A percentile compares a stretch with the other conserved stretches of the same genome.
phyloP scores from a whole-genome alignment of 2,113 vertebrate genomes.

The Eurypyga helias region DNA sequence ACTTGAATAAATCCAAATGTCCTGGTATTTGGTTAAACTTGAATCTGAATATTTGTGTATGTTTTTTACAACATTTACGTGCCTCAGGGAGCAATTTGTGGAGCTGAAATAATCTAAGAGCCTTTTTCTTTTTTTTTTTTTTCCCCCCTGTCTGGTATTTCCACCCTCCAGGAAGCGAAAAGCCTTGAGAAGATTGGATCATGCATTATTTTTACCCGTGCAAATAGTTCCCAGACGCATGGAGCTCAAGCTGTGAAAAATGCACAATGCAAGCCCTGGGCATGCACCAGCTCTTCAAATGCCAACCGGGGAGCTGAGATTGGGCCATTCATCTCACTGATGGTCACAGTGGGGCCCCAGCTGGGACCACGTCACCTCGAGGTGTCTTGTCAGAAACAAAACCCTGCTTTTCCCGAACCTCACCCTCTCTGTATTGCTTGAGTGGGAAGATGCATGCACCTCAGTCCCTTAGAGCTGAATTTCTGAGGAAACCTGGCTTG shows the following conservation, averaged over 20 bases:
- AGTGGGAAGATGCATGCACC: neutral
- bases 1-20: slow-evolving; percentile 45
- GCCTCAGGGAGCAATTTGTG: slow-evolving; percentile 54
- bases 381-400: neutral
- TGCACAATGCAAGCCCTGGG: neutral
- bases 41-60: slow-evolving; percentile 45
- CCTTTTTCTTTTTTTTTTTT: too few relatives aligned
- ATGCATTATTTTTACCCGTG: slow-evolving; percentile 25
- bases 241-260: neutral
- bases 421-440: rapidly evolving
- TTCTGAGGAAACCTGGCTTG: slow-evolving; percentile 27
- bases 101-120: slow-evolving; percentile 41
- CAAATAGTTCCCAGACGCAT: neutral
- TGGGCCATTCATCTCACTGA: neutral
- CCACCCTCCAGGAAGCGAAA: slow-evolving; percentile 2
- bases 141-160: neutral
- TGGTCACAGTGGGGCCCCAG: neutral
- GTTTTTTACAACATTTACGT: slow-evolving; percentile 27
- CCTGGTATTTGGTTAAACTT: slow-evolving; percentile 50
- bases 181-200: slow-evolving; percentile 7
- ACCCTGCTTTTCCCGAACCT: neutral
- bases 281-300: neutral
- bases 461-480: neutral
- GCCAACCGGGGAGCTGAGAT: neutral
- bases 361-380: rapidly evolving